Conservation (phyloP, 1,140 invertebrate genomes). For the Drosophila aff. region DNA sequence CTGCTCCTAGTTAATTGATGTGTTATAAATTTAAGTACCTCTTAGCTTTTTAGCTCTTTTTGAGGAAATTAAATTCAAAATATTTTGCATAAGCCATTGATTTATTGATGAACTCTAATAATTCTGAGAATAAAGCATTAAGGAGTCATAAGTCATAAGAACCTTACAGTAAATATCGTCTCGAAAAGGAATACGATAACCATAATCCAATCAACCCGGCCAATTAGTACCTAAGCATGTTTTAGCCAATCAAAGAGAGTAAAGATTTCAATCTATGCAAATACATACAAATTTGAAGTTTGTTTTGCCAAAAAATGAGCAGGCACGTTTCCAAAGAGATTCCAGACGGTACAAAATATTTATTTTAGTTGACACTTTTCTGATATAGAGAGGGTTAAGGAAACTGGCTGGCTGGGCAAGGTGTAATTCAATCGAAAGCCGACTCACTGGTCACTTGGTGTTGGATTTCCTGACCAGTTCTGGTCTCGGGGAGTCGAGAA, state of each 20-base stretch:
- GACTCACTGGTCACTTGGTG: constrained; percentile 38
- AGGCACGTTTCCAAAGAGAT: background rate
- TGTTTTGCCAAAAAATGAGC: constrained; percentile 6
- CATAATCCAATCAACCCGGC: background rate
- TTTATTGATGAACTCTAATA: constrained; percentile 1
- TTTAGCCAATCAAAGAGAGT: constrained; percentile 13
- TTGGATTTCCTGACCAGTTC: constrained; percentile 54
- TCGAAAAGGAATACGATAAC: background rate
- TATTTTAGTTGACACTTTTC: constrained; percentile 7
- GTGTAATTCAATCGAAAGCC: constrained; percentile 64
- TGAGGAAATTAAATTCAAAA: background rate
- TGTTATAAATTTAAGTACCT: constrained; percentile 3
- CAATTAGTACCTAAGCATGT: constrained; percentile 22
- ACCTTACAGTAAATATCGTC: background rate
- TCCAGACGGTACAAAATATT: background rate
- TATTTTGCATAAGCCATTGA: constrained; percentile 6
- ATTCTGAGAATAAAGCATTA: background rate
- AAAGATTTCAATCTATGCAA: constrained; percentile 23
- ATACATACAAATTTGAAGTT: constrained; percentile 8
- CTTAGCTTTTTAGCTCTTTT: background rate
- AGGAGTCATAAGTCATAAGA: background rate
- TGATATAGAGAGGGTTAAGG: constrained; percentile 19
- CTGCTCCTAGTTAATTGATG: background rate
- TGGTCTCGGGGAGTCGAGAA: constrained; percentile 23
- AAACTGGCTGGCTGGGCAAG: constrained; percentile 13